A percentile compares a stretch with the other conserved stretches of the same genome.
Conservation (phyloP, 2,797 vertebrate species). For the Rhinophrynus dorsalis region DNA sequence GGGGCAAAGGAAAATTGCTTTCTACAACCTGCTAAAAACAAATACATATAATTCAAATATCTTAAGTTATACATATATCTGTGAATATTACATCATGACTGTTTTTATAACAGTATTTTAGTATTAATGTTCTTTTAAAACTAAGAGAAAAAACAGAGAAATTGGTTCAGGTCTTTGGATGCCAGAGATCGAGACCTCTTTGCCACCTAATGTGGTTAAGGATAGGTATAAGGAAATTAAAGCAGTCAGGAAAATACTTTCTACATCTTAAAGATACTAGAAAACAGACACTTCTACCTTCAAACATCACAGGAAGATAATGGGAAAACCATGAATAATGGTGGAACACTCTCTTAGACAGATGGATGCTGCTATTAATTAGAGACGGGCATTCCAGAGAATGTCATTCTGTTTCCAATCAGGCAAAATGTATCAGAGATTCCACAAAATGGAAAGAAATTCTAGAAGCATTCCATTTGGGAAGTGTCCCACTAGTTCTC, state of each 20-base stretch:
- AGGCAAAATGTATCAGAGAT: conserved; percentile 29
- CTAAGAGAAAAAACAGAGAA: neutral
- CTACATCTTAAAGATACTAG: conserved; percentile 12
- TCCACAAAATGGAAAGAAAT: conserved; percentile 18
- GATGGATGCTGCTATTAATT: conserved; percentile 47
- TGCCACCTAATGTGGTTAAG: neutral
- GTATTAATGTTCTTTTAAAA: too few species aligned
- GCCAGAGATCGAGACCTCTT: neutral
- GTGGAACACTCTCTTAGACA: conserved; percentile 28
- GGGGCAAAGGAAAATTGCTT: too few species aligned
- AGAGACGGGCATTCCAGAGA: conserved; percentile 38
- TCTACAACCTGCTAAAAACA: too few species aligned
- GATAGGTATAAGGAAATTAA: neutral
- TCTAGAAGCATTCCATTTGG: conserved; percentile 14
- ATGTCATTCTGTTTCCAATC: conserved; percentile 45
- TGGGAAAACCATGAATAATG: conserved; percentile 38
- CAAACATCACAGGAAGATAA: conserved; percentile 33
- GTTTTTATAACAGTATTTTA: too few species aligned
- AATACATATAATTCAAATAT: too few species aligned
- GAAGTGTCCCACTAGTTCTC: neutral
- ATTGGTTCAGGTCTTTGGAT: neutral
- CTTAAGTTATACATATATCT: too few species aligned
- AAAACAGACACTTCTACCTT: conserved; percentile 32
- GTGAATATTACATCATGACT: too few species aligned
- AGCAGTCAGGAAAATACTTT: conserved; percentile 14